A percentile compares a stretch with the other conserved stretches of the same genome.
Conservation (phyloP, 2,113 vertebrate species). For the Mormyrus iriodes region DNA sequence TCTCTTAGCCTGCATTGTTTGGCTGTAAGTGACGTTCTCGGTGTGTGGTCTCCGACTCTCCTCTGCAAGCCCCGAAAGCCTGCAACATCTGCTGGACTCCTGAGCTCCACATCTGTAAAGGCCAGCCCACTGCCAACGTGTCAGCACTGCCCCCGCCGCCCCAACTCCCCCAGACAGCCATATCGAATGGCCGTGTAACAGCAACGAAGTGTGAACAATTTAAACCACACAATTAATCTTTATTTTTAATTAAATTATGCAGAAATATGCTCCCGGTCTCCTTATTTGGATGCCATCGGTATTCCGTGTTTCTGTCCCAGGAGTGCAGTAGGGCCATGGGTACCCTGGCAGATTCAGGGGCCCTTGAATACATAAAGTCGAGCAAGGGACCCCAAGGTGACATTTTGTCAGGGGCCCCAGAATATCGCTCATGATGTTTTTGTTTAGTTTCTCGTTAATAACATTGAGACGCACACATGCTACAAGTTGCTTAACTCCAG, state of each 20-base stretch:
- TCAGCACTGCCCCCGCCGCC: background rate
- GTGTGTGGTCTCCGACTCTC: conserved; percentile 31
- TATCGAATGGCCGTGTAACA: background rate
- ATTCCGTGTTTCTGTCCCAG: background rate
- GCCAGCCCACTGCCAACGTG: background rate
- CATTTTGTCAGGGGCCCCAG: background rate
- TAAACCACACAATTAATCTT: background rate
- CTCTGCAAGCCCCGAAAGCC: background rate
- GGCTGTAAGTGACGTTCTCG: conserved; percentile 23
- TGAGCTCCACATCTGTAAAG: conserved; percentile 23
- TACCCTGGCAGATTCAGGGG: background rate
- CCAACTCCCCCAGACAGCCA: background rate
- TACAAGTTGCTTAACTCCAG: background rate
- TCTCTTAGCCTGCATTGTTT: conserved; percentile 22
- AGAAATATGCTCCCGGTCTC: background rate
- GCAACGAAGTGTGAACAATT: background rate
- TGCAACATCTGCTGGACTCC: conserved; percentile 24
- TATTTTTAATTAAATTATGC: background rate
- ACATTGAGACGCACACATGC: background rate
- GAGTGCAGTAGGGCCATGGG: background rate
- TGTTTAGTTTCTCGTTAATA: background rate
- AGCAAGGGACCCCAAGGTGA: background rate
- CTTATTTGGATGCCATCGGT: background rate
- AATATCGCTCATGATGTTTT: background rate
- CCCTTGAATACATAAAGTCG: background rate